Conservation (phyloP, 2,797 vertebrate species). For the Neosilurus mollespiculum region DNA sequence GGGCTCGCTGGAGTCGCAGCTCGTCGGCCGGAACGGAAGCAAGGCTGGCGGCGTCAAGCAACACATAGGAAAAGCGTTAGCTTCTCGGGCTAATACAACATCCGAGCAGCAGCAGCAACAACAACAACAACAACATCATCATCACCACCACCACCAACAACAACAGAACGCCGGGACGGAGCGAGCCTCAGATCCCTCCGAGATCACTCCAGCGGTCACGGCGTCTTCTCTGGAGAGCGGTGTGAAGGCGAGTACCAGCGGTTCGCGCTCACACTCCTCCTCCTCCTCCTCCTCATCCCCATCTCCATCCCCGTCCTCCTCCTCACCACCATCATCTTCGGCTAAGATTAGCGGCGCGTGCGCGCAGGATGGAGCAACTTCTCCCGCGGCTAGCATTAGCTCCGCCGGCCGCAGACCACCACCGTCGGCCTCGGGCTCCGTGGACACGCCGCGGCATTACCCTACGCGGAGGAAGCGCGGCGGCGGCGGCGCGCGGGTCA, state of each 20-base stretch:
- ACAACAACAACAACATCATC: conserved; percentile 48
- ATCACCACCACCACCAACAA: conserved; percentile 57
- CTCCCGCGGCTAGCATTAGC: conserved; percentile 66
- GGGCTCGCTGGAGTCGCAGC: conserved; percentile 84
- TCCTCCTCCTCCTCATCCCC: neutral
- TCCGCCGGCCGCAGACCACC: conserved; percentile 1
- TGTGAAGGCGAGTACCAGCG: conserved; percentile 69
- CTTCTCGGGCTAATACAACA: conserved; percentile 66
- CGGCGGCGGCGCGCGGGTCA: conserved; percentile 68
- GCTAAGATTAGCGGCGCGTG: conserved; percentile 60
- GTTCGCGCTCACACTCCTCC: conserved; percentile 68
- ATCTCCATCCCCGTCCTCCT: neutral
- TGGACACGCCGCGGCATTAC: conserved; percentile 61
- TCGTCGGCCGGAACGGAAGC: conserved; percentile 70
- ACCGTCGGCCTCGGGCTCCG: conserved; percentile 54
- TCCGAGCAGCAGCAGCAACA: conserved; percentile 72
- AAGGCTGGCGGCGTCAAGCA: conserved; percentile 69
- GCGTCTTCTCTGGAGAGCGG: conserved; percentile 58
- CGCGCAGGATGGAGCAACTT: conserved; percentile 70
- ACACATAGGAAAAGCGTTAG: conserved; percentile 75
- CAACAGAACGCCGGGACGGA: conserved; percentile 70
- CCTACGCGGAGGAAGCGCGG: conserved; percentile 65
- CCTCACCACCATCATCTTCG: conserved; percentile 6
- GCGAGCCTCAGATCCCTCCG: conserved; percentile 70
- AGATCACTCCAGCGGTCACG: conserved; percentile 41